Percentiles rank a stretch among this genome's conserved stretches.
phyloP scores from a whole-genome alignment of 2,113 vertebrate species.

The Oenanthe melanoleuca region DNA sequence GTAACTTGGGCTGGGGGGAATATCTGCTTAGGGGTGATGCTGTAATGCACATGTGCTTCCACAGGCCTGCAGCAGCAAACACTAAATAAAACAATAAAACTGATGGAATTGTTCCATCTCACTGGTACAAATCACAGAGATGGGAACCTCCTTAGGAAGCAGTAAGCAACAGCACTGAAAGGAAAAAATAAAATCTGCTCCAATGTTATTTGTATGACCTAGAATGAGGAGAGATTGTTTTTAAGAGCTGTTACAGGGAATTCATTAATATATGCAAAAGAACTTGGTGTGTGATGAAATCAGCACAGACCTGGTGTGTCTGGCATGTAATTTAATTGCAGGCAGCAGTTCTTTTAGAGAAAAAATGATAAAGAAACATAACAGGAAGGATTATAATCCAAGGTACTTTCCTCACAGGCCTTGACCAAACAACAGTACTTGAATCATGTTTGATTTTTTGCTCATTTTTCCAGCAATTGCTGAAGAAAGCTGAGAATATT shows the following conservation, averaged over 20 bases:
- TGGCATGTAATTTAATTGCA: background rate
- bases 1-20: fast-evolving
- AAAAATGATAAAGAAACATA: background rate
- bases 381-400: background rate
- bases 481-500: background rate
- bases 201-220: background rate
- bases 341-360: background rate
- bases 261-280: background rate
- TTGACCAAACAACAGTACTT: background rate
- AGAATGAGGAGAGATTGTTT: background rate
- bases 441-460: background rate
- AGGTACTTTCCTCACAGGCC: background rate
- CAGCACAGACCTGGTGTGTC: background rate
- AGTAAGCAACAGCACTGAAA: background rate
- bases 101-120: background rate
- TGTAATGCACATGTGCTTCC: background rate
- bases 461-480: background rate
- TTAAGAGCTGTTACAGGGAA: background rate
- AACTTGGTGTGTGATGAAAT: background rate
- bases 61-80: background rate
- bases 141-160: background rate
- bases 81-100: background rate
- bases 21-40: background rate
- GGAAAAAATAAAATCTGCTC: background rate
- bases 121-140: background rate